Evolutionary conservation across 2,113 vertebrate species (phyloP).

Genomic region (Saiga tatarica): DNA sequence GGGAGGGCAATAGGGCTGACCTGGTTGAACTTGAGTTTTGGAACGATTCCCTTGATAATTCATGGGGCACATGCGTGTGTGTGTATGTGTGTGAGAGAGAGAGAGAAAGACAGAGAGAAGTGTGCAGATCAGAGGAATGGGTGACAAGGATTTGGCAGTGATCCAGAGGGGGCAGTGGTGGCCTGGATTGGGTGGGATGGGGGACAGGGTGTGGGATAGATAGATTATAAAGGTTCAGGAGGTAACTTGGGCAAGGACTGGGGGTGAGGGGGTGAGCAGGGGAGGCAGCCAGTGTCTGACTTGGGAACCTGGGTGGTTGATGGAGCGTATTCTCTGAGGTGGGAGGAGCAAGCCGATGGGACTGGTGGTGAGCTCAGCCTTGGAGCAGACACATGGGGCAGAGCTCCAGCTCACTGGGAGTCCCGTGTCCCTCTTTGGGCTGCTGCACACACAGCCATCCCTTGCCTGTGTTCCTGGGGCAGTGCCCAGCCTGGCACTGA

Average conservation of each 20-base stretch:
- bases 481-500: background rate
- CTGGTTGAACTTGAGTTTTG: background rate
- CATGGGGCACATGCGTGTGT: background rate
- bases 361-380: background rate
- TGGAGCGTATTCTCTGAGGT: background rate
- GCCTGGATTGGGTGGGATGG: background rate
- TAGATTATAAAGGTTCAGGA: background rate
- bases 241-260: background rate
- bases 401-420: background rate
- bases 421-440: background rate
- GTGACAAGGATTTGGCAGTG: background rate
- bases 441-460: background rate
- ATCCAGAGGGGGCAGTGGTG: background rate
- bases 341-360: background rate
- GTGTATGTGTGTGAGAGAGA: fast-evolving
- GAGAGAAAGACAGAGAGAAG: background rate
- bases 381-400: background rate
- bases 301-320: background rate
- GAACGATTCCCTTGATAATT: background rate
- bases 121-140: background rate
- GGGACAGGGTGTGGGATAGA: background rate
- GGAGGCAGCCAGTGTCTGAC: background rate
- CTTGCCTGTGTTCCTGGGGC: background rate
- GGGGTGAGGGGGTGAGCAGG: background rate
- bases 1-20: background rate